Evolutionary conservation across 2,113 vertebrate genomes (phyloP).

Genomic region (Isichthys henryi): DNA sequence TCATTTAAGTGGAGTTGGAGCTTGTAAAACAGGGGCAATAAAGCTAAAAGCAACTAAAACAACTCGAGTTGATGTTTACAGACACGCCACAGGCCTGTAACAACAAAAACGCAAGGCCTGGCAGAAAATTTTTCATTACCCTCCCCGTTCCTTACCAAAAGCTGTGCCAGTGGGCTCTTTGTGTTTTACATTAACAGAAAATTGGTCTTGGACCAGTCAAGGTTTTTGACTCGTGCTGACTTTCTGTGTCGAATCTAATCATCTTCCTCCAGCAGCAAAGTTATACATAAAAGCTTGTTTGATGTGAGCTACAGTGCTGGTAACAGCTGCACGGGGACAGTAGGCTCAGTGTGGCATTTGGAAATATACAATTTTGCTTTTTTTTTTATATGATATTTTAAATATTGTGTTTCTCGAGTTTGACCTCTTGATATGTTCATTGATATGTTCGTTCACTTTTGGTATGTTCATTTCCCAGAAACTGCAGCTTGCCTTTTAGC

Average conservation of each 20-base stretch:
- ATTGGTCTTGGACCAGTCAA: conserved; percentile 12
- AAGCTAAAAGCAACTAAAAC: conserved; percentile 18
- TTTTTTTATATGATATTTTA: background rate
- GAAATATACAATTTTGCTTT: background rate
- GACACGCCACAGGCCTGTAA: conserved; percentile 37
- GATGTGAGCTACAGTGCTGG: background rate
- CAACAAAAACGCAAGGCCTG: conserved; percentile 40
- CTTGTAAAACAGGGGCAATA: conserved; percentile 31
- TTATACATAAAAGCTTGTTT: conserved; percentile 30
- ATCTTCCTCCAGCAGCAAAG: conserved; percentile 37
- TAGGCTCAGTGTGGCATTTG: background rate
- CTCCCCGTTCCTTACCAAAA: conserved; percentile 32
- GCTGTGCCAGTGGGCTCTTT: conserved; percentile 47
- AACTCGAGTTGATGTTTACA: conserved; percentile 40
- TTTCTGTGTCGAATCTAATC: conserved; percentile 46
- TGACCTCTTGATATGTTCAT: background rate
- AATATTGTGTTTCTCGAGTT: background rate
- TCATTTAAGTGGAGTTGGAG: conserved; percentile 24
- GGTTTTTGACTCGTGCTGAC: conserved; percentile 44
- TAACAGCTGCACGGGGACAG: background rate
- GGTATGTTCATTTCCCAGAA: background rate
- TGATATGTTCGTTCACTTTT: background rate
- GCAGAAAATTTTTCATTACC: conserved; percentile 26
- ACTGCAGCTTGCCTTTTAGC: background rate
- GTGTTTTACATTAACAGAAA: conserved; percentile 37